Base-by-base conservation (phyloP, 2,888 invertebrate species). In the Schizotus pectinicornis region DNA sequence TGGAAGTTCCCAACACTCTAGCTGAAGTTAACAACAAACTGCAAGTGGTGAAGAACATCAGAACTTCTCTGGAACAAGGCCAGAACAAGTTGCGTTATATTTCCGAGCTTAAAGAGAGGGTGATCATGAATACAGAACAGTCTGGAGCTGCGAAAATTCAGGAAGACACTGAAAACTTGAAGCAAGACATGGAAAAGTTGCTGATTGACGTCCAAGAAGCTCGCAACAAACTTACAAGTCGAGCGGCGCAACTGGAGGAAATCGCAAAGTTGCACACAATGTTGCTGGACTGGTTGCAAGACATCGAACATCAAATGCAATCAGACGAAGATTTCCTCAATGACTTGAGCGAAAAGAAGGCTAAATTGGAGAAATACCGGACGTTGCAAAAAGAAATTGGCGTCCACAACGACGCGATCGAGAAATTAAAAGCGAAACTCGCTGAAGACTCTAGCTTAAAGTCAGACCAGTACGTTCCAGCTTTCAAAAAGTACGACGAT, bases 41-140 rank as follows among this genome's bases (percentile, higher is more conserved):
- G 1, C 91, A 92, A 70, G 89, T 89, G 0, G 89, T 95, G 0
- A 94, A 96, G 81, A 88, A 90, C 12, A 86, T 97, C 30, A 86
- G 95, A n/a, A 92, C 94, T 73, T 91, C 92, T 0, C 83, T 97
- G 46, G 96, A 97, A 75, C 94, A 95, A 75, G 97, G 96, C 0
- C 95, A 96, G 74, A 91, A 91, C 72, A 90, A 91, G 71, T 77
- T 94, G 13, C 83, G 91, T 6, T 95, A 95, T 75, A 88, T 94
- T 46, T 80, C 94, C 32, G 97, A 97, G 72, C 81, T 95, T 1
- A 95, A 95, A 74, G 97, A 97, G 77, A 91, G 92, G 73, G 94
- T 96, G 0, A 91, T 95, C 6, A 89, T 95, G 84, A 95, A 94
- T 74, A 97, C 96, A 0, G 95, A 94, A 79, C 89, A 91, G 65